A percentile compares a stretch with the other conserved stretches of the same genome.
Evolutionary conservation across 2,888 invertebrate genomes (phyloP).

Genomic region (Eilema sororculum): DNA sequence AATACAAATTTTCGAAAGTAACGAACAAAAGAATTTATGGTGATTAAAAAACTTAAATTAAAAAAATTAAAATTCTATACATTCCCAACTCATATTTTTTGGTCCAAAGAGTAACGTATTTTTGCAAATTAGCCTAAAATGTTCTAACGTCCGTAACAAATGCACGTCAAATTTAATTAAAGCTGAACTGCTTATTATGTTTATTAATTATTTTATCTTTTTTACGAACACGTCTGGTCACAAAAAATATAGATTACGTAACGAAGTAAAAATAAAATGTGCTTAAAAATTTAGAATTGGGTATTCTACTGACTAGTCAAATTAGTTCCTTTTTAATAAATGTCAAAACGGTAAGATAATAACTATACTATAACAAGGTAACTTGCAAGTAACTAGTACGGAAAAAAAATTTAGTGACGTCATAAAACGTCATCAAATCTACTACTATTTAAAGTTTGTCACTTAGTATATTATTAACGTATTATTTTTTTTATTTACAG

Average conservation of each 20-base stretch:
- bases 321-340: no score
- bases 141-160: neutral
- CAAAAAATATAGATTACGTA: neutral
- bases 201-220: neutral
- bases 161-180: neutral
- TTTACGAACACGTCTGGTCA: neutral
- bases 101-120: neutral
- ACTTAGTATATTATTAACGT: no score
- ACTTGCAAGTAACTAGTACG: no score
- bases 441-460: no score
- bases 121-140: neutral
- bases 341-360: no score
- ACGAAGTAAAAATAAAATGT: neutral
- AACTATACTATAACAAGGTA: no score
- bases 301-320: no score
- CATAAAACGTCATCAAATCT: no score
- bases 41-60: constrained; percentile 1
- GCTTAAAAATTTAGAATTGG: no score
- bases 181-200: neutral
- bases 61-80: neutral
- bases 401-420: no score
- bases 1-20: neutral
- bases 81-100: neutral
- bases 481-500: no score
- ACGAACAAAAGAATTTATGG: neutral